Base-by-base conservation (phyloP, 2,113 vertebrate genomes). In the Chitala chitala region DNA sequence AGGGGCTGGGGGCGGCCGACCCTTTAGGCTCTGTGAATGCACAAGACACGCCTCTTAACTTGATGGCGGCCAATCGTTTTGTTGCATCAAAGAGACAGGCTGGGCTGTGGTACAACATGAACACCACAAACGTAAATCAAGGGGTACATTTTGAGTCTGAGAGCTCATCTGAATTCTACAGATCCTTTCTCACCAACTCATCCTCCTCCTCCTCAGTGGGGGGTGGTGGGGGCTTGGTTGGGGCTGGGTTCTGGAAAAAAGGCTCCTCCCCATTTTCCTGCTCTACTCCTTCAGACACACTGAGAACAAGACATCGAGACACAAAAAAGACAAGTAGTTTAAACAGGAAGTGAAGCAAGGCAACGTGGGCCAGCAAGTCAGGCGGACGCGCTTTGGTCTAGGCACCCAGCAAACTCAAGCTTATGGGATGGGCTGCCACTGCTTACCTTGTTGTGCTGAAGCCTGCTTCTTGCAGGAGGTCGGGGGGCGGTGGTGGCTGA, bases 21-120 rank as follows among this genome's bases (percentile, higher is more conserved):
- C 96, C 84, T 99, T 99, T 87, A 99, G 82, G 84, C 94, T 98
- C 96, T 98, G 89, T 51, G 55, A 80, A 79, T n/a, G 80, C 24
- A 68, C 4, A 12, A 26, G 4, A 68, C 2, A 68, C 22, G 29
- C 44, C 40, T 68, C 64, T 5, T 68, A 22, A 44, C 10, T 44
- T 22, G 24, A 12, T 40, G 22, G 2, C 40, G 13, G 26, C 22
- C 64, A 66, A 66, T 48, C 38, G 29, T 3, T 38, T 12, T 12
- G 12, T 12, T 17, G 59, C 17, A 36, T 29, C 59, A 63, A 38
- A 63, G 59, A 7, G 31, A 38, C 33, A 63, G 59, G 33, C 17
- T 1, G 31, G 58, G 29, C 38, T 61, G 38, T 20, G 12, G 12
- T 46, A 8, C 20, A 36, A 17, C 59, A 26, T 36, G 15, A 38